phyloP scores from a whole-genome alignment of 2,113 vertebrate genomes.

The Gopherus flavomarginatus region DNA sequence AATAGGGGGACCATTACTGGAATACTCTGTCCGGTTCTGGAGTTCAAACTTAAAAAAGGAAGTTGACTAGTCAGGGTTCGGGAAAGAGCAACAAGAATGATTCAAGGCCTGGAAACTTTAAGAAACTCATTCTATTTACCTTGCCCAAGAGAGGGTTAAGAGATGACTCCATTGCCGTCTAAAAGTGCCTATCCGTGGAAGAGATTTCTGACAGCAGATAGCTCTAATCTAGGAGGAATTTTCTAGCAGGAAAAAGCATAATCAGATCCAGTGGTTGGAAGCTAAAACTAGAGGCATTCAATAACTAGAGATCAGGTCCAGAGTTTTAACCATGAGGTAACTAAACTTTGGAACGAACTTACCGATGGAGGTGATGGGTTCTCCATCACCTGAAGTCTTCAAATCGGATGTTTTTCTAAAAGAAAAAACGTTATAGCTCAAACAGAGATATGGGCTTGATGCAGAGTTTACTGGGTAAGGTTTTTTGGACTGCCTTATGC shows the following conservation, averaged over 20 bases:
- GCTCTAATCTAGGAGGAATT: neutral
- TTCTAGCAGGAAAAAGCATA: neutral
- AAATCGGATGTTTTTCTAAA: neutral
- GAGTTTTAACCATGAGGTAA: neutral
- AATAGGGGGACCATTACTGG: neutral
- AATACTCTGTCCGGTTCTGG: slow-evolving; percentile 4
- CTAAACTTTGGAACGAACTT: neutral
- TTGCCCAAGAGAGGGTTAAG: neutral
- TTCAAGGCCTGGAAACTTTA: neutral
- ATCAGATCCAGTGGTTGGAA: neutral
- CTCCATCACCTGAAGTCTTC: neutral
- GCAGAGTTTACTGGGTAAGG: neutral
- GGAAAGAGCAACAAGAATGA: neutral
- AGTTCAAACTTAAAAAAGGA: slow-evolving; percentile 9
- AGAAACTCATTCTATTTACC: neutral
- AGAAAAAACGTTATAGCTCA: neutral
- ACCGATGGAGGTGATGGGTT: neutral
- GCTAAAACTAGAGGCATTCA: neutral
- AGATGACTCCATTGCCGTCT: neutral
- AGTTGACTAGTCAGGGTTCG: neutral
- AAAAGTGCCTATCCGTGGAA: neutral
- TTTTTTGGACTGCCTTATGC: neutral
- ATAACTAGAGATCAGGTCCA: neutral
- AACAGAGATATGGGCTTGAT: neutral
- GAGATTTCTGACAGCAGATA: neutral